Evolutionary conservation across 2,113 vertebrate species (phyloP).

Genomic region (Dipodomys merriami): DNA sequence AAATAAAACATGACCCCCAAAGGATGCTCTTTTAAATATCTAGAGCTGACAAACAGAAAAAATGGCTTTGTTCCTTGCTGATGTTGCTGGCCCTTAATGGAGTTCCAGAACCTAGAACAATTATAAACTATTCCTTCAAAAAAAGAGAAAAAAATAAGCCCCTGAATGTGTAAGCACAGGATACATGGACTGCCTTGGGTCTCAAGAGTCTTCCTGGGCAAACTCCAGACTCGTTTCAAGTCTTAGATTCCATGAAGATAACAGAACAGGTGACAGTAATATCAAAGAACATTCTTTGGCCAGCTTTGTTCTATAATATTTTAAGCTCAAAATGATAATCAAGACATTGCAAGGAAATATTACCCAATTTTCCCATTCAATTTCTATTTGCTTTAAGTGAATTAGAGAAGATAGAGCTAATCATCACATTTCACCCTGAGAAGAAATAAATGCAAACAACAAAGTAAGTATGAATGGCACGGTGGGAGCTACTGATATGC

Average conservation of each 20-base stretch:
- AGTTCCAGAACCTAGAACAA: slow-evolving; percentile 5
- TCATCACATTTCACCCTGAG: background rate
- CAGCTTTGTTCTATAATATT: background rate
- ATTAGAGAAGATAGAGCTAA: background rate
- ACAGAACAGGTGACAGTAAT: background rate
- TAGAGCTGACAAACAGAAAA: background rate
- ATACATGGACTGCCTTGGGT: background rate
- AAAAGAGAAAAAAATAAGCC: background rate
- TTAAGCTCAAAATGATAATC: slow-evolving; percentile 47
- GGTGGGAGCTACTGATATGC: background rate
- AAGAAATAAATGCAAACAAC: slow-evolving; percentile 52
- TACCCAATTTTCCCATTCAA: slow-evolving; percentile 31
- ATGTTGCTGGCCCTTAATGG: background rate
- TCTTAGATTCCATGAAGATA: background rate
- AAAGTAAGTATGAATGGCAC: slow-evolving; percentile 2
- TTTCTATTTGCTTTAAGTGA: slow-evolving; percentile 42
- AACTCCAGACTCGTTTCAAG: background rate
- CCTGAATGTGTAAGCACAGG: background rate
- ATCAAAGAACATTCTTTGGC: background rate
- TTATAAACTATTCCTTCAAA: background rate
- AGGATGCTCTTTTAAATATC: background rate
- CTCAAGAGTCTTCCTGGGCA: background rate
- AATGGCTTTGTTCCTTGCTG: background rate
- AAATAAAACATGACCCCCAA: background rate
- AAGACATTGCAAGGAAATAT: background rate